phyloP scores from a whole-genome alignment of 1,140 invertebrate genomes.

The Palaemon carinicauda region DNA sequence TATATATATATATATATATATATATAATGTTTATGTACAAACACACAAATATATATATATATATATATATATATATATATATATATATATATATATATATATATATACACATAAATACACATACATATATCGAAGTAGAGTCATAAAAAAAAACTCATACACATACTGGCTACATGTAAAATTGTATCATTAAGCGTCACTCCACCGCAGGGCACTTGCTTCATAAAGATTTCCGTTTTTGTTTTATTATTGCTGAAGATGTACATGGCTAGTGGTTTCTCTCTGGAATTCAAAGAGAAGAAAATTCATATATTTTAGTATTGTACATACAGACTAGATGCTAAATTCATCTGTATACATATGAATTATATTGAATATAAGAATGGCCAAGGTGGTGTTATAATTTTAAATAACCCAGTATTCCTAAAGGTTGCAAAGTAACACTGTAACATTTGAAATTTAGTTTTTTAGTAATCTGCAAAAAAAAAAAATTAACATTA shows the following conservation, averaged over 20 bases:
- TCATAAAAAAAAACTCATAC: neutral
- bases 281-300: slow-evolving; percentile 67
- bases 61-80: too few relatives aligned
- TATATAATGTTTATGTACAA: neutral
- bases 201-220: slow-evolving; percentile 83
- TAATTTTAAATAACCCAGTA: too few relatives aligned
- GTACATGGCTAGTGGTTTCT: slow-evolving; percentile 87
- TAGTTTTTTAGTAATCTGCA: too few relatives aligned
- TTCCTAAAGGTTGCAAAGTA: too few relatives aligned
- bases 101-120: neutral
- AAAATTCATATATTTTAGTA: neutral
- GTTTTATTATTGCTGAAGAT: slow-evolving; percentile 81
- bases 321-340: too few relatives aligned
- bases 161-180: slow-evolving; percentile 81
- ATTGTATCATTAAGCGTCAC: slow-evolving; percentile 90
- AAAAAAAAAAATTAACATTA: too few relatives aligned
- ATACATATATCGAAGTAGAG: neutral
- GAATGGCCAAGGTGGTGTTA: too few relatives aligned
- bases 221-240: slow-evolving; percentile 77
- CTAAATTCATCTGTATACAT: too few relatives aligned
- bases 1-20: neutral
- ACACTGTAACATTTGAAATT: too few relatives aligned
- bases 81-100: neutral
- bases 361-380: too few relatives aligned
- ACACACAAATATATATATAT: neutral